Base-by-base conservation (phyloP, 2,113 vertebrate species). In the Alces alces region DNA sequence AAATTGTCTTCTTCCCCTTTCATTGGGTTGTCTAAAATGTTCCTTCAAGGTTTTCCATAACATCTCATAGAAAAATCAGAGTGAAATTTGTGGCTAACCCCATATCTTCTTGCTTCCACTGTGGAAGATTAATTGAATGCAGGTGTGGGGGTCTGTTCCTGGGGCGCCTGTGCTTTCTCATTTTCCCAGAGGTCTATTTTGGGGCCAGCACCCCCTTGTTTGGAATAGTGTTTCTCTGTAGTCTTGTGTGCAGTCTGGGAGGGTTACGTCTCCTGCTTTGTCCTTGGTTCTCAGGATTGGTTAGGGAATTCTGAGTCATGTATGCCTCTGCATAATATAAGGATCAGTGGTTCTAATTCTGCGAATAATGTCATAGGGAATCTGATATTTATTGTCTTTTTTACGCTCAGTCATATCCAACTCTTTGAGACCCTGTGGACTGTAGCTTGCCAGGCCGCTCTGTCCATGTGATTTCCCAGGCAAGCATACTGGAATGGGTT, bases 361-460 rank as follows among this genome's bases (percentile, higher is more conserved):
- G 64, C 36, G 33, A 19, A 36, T 5, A 66, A 66, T 36, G 33
- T 19, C 64, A 36, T 5, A 36, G 17, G 64, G 16, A 36, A 66
- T 66, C n/a, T 66, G 64, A 66, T 21, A 21, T 60, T 27, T 27
- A 60, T 36, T 21, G 33, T 33, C 61, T 64, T 8, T 64, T 64
- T 64, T 64, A 64, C 0, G 0, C 3, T 64, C 0, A 33, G 30
- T 64, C 61, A 8, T 64, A 9, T 64, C 7, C 30, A 64, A 8
- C 7, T 64, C 30, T n/a, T 64, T 17, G 61, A n/a, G 33, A n/a
- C 15, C 33, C 60, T 16, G 0, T 64, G 61, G 61, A 64, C 61
- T 17, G 61, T 64, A n/a, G 30, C 33, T 17, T 17, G 7, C 7
- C 30, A 64, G 33, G 61, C 7, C n/a, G 15, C 61, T 64, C 30